Conservation (phyloP, 2,113 vertebrate genomes). For the Bujurquina vittata region DNA sequence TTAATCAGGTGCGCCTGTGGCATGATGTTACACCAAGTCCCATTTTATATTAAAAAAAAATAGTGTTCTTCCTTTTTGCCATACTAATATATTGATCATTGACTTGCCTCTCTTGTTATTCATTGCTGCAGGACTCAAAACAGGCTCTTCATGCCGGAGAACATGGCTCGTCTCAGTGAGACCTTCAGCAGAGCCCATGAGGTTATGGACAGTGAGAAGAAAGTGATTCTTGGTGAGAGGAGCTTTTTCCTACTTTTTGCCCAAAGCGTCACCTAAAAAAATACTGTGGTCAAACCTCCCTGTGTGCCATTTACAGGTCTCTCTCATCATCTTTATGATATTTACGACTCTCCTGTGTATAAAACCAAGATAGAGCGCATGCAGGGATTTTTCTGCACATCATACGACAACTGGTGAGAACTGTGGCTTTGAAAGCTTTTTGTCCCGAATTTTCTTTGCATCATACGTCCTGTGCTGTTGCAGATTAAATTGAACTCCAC, state of each 20-base stretch:
- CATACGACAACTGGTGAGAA: conserved; percentile 94
- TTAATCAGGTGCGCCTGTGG: conserved; percentile 86
- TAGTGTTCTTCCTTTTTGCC: background rate
- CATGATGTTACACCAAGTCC: background rate
- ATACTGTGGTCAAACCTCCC: background rate
- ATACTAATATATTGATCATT: background rate
- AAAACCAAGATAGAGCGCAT: conserved; percentile 89
- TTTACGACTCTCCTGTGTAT: conserved; percentile 88
- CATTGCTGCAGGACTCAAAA: conserved; percentile 83
- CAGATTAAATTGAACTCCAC: background rate
- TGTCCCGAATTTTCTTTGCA: background rate
- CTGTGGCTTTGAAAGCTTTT: background rate
- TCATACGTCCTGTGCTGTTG: background rate
- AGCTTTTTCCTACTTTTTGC: background rate
- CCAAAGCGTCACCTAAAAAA: background rate
- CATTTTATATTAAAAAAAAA: background rate
- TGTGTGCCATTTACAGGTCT: conserved; percentile 80
- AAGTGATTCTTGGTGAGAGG: conserved; percentile 88
- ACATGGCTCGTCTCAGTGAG: conserved; percentile 88
- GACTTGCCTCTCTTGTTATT: background rate
- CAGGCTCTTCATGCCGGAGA: conserved; percentile 89
- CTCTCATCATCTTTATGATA: conserved; percentile 85
- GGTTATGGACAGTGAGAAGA: conserved; percentile 91
- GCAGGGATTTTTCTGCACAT: conserved; percentile 91
- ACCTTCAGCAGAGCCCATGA: conserved; percentile 87